Percentiles rank a stretch among this genome's conserved stretches.
Evolutionary conservation across 1,140 invertebrate genomes (phyloP).

Genomic region (Euschistus heros): DNA sequence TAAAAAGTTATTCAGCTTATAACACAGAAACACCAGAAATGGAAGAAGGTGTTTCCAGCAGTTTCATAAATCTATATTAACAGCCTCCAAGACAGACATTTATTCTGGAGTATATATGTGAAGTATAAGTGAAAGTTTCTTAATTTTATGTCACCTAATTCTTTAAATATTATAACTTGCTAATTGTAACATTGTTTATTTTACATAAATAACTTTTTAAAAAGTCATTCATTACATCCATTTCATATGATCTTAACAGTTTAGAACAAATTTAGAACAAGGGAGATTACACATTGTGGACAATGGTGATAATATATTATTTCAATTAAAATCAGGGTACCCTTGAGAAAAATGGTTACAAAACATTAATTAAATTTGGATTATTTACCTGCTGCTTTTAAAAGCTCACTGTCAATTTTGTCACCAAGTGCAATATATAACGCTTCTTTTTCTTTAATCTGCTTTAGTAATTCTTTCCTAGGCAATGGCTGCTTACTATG

Average conservation of each 20-base stretch:
- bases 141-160: too few species aligned
- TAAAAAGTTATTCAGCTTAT: background rate
- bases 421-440: constrained; percentile 1
- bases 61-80: too few species aligned
- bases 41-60: too few species aligned
- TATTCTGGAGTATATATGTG: too few species aligned
- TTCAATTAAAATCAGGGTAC: background rate
- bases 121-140: too few species aligned
- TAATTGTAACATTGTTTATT: too few species aligned
- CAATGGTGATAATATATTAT: background rate
- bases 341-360: background rate
- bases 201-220: too few species aligned
- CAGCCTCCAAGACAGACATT: too few species aligned
- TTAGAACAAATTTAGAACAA: background rate
- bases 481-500: background rate
- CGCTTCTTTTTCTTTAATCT: constrained; percentile 11
- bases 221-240: too few species aligned
- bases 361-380: background rate
- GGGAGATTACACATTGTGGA: background rate
- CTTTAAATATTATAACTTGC: too few species aligned
- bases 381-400: constrained; percentile 10
- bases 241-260: background rate
- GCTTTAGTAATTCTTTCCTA: background rate
- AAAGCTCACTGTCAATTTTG: constrained; percentile 6
- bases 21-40: background rate